Conservation (phyloP, 2,797 vertebrate species). For the Sebastes nivosus region DNA sequence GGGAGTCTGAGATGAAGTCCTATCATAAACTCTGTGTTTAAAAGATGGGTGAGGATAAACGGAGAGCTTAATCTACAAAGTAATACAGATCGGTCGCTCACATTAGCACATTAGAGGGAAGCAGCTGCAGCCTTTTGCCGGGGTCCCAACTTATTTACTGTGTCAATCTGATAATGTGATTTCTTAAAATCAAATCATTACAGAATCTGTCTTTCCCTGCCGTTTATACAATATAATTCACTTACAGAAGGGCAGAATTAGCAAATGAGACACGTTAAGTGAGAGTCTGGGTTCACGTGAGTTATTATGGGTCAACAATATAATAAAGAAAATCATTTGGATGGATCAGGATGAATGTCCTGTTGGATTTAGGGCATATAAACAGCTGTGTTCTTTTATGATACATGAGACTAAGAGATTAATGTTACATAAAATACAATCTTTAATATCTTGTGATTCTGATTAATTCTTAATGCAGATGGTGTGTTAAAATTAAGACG, state of each 20-base stretch:
- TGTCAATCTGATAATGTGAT: slow-evolving; percentile 43
- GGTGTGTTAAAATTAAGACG: slow-evolving; percentile 49
- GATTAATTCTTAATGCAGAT: slow-evolving; percentile 75
- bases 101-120: slow-evolving; percentile 65
- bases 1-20: slow-evolving; percentile 64
- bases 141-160: slow-evolving; percentile 34
- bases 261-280: not conserved
- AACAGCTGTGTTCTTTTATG: slow-evolving; percentile 74
- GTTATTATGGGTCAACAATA: slow-evolving; percentile 43
- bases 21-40: slow-evolving; percentile 61
- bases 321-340: slow-evolving; percentile 58
- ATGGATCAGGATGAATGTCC: slow-evolving; percentile 47
- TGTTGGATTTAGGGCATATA: slow-evolving; percentile 75
- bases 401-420: slow-evolving; percentile 68
- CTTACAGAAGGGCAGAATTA: not conserved
- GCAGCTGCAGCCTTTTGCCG: slow-evolving; percentile 60
- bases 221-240: not conserved
- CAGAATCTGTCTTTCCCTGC: slow-evolving; percentile 11
- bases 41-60: slow-evolving; percentile 68
- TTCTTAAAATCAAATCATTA: slow-evolving; percentile 14
- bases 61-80: slow-evolving; percentile 72
- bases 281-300: slow-evolving; percentile 4
- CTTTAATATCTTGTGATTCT: slow-evolving; percentile 72
- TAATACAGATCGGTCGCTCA: slow-evolving; percentile 68
- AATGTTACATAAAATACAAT: slow-evolving; percentile 70